Base-by-base conservation (phyloP, 2,113 vertebrate genomes). In the Lepisosteus osseus region DNA sequence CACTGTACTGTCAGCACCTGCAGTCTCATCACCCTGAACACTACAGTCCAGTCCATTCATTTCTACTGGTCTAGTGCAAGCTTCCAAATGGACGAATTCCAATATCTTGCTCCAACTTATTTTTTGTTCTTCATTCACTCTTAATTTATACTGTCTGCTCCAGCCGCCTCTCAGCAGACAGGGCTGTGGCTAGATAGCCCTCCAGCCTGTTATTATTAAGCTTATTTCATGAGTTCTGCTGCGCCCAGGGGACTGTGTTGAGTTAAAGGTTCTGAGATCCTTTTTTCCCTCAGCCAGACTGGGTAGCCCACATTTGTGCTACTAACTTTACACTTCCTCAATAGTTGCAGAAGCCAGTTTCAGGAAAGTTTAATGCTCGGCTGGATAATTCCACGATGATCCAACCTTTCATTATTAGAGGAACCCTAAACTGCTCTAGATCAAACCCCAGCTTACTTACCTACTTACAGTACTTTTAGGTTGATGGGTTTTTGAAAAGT, bases 21-120 rank as follows among this genome's bases (percentile, higher is more conserved):
- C 29, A 56, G 61, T 54, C 12, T 41, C 57, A 74, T 44, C 72
- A 74, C 40, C 4, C 45, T 42, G 47, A 54, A 1, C 59, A 47
- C 8, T 6, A 41, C 54, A 41, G 17, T 5, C 13, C 8, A 62
- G n/a, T 15, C 57, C 7, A 44, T 6, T 54, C 11, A 51, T 54
- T 41, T 11, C 8, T 64, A 45, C 14, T 3, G 40, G 14, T 51
- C 44, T 54, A 15, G 43, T 70, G 42, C 43, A 7, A 44, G n/a
- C 43, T 42, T 40, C 59, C 64, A 41, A 41, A 61, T 64, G 64
- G 54, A n/a, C 13, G 17, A 29, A 68, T 57, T 57, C 29, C 29
- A n/a, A 40, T 29, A 54, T 7, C 3, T 11, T 43, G 3, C 62
- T 15, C 51, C 29, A 7, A n/a, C 61, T 41, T 55, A 63, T 65